Conservation (phyloP, 2,888 invertebrate species). For the Sarcophaga caerulescens region DNA sequence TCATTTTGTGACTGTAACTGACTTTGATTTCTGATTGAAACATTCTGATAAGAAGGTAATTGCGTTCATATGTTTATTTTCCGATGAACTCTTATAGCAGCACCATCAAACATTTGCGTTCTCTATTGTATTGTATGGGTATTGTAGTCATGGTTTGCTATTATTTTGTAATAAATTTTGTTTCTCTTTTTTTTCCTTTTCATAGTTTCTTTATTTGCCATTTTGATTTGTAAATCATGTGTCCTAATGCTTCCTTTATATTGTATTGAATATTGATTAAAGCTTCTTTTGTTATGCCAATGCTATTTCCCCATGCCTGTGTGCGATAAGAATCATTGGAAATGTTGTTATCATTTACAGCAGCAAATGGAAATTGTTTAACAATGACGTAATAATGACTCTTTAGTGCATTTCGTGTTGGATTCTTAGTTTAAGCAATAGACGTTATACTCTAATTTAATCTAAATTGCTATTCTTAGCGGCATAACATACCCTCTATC, state of each 20-base stretch:
- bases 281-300: background rate
- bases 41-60: constrained; percentile 62
- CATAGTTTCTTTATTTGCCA: background rate
- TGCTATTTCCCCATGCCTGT: background rate
- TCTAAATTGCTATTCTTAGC: too few relatives aligned
- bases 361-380: background rate
- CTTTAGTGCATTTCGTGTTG: background rate
- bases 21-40: constrained; percentile 66
- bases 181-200: background rate
- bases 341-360: background rate
- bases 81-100: background rate
- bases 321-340: background rate
- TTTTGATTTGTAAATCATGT: too few relatives aligned
- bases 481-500: too few relatives aligned
- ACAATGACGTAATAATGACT: background rate
- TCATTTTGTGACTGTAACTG: constrained; percentile 26
- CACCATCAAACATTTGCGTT: background rate
- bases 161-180: background rate
- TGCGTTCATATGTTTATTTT: constrained; percentile 60
- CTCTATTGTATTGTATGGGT: background rate
- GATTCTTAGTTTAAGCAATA: background rate
- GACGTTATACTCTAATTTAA: too few relatives aligned
- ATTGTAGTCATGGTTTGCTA: too few relatives aligned
- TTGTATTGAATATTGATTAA: background rate
- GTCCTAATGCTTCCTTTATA: too few relatives aligned